These are phyloP conservation scores for Austrolebias charrua DNA, from an alignment of 2,797 vertebrate genomes.

Conservation along the genomic window DNA sequence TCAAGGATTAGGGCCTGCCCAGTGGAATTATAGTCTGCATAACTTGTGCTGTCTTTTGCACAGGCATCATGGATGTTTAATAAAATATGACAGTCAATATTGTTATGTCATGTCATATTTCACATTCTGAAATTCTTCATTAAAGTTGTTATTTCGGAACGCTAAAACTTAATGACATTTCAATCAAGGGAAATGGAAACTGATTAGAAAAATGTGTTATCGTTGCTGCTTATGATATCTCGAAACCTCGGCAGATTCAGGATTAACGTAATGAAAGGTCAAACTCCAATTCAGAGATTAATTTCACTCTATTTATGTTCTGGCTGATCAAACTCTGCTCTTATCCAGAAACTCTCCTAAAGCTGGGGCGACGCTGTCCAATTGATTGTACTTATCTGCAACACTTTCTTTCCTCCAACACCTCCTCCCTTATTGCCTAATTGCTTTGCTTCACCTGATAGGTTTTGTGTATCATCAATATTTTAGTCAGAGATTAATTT, in stretches of 20 bases:
- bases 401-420: conserved; percentile 4
- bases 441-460: conserved; percentile 66
- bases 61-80: conserved; percentile 1
- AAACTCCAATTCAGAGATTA: conserved; percentile 47
- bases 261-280: conserved; percentile 60
- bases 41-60: conserved; percentile 28
- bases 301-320: conserved; percentile 19
- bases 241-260: conserved; percentile 38
- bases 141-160: conserved; percentile 25
- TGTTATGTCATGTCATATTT: conserved; percentile 19
- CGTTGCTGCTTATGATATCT: conserved; percentile 26
- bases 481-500: conserved; percentile 81
- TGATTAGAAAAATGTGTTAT: conserved; percentile 42
- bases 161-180: conserved; percentile 37
- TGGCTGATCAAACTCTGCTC: conserved; percentile 37
- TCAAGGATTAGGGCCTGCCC: conserved; percentile 57
- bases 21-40: conserved; percentile 37
- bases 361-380: conserved; percentile 49
- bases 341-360: conserved; percentile 24
- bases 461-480: conserved; percentile 68
- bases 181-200: conserved; percentile 46
- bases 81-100: conserved; percentile 15
- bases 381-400: conserved; percentile 75
- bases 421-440: conserved; percentile 59
- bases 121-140: conserved; percentile 14